Base-by-base conservation (phyloP, 1,140 invertebrate species). In the Thaumatotibia leucotreta region DNA sequence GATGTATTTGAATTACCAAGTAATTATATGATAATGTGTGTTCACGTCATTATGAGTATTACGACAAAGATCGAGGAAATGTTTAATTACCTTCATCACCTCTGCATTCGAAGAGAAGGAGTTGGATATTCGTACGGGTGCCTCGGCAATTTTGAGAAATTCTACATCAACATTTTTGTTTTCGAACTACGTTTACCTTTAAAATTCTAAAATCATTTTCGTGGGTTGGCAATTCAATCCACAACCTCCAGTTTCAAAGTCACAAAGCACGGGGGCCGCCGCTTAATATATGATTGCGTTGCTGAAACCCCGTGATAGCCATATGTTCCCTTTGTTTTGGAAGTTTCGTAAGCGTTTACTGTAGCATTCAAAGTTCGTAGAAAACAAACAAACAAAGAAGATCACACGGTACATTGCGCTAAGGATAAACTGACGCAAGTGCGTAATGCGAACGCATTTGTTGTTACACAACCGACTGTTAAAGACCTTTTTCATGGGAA, bases 331-430 rank as follows among this genome's bases (percentile, higher is more conserved):
- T 58, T 27, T 29, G 23, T 58, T 58, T 58, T 29, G 24, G 23
- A 24, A 58, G 52, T 58, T 58, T 58, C 52, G 52, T 58, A 58
- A 54, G 11, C 24, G 52, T 27, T 58, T 27, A 52, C 50, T n/a
- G 11, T 54, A 24, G n/a, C 52, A 58, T 58, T 29, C 6, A 5
- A 58, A 31, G 27, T 58, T 58, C 11, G 52, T 58, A 58, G 27
- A 58, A 58, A 58, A 58, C 52, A 58, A 58, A 58, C 52, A 58
- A 58, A 58, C 52, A 58, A 58, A 58, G 24, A 27, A 29, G 52
- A 58, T 58, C 52, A 58, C 52, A 58, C 52, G 52, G 23, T 31
- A 58, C 52, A 31, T 58, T 27, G 52, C 52, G 24, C 52, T 27
- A 27, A 58, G 52, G 52, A 58, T 58, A 58, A 14, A 31, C 52